Conservation (phyloP, 2,797 vertebrate species). For the Alfaro cultratus region DNA sequence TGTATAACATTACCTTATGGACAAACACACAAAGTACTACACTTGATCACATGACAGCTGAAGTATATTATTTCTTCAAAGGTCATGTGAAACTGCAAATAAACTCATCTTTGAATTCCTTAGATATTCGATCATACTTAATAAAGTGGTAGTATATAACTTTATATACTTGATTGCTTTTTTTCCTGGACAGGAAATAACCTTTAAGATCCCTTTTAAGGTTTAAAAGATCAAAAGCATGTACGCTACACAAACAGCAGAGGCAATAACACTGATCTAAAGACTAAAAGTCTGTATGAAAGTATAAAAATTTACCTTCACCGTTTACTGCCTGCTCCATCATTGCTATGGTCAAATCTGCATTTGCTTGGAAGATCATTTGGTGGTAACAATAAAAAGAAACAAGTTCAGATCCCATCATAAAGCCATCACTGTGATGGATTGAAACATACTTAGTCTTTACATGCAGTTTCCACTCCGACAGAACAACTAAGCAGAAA, state of each 20-base stretch:
- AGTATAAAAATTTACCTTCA: conserved; percentile 78
- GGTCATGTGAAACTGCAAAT: conserved; percentile 50
- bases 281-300: conserved; percentile 71
- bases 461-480: conserved; percentile 61
- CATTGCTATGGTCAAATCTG: conserved; percentile 46
- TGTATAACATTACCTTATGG: conserved; percentile 70
- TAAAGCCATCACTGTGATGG: conserved; percentile 79
- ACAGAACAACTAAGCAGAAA: conserved; percentile 50
- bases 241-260: conserved; percentile 67
- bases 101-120: conserved; percentile 62
- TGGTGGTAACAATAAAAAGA: conserved; percentile 63
- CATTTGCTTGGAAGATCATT: conserved; percentile 67
- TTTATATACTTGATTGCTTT: conserved; percentile 64
- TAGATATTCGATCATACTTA: conserved; percentile 66
- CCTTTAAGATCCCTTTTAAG: conserved; percentile 65
- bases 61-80: conserved; percentile 47
- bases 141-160: conserved; percentile 66
- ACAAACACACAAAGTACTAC: conserved; percentile 75
- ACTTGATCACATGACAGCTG: conserved; percentile 69
- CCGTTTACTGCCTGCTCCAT: conserved; percentile 55
- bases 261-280: conserved; percentile 68
- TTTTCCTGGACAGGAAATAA: conserved; percentile 60
- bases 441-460: conserved; percentile 67
- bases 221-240: conserved; percentile 50
- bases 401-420: conserved; percentile 39